Percentiles rank a stretch among this genome's conserved stretches.
Evolutionary conservation across 1,140 invertebrate genomes (phyloP).

Genomic region (Brachionus sp.): DNA sequence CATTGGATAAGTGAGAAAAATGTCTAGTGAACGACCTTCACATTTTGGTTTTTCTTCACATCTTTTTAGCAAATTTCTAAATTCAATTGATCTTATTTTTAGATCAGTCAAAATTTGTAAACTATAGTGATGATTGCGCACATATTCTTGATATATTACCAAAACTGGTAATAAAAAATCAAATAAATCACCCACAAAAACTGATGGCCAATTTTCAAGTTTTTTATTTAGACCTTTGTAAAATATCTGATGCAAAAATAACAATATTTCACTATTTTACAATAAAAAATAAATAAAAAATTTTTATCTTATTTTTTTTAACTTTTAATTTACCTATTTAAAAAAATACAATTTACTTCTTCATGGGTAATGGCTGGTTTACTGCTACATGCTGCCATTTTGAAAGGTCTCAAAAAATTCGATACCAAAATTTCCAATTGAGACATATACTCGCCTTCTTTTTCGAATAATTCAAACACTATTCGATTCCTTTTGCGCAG

Average conservation of each 20-base stretch:
- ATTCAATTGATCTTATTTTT: constrained; percentile 73
- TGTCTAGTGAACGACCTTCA: constrained; percentile 78
- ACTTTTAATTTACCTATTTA: constrained; percentile 67
- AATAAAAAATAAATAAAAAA: constrained; percentile 45
- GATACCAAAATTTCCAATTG: constrained; percentile 84
- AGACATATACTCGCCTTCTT: constrained; percentile 68
- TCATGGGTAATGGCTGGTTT: constrained; percentile 87
- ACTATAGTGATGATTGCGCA: constrained; percentile 86
- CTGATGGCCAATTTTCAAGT: constrained; percentile 80
- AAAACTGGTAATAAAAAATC: constrained; percentile 89
- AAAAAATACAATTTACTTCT: constrained; percentile 89
- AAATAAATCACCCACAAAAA: constrained; percentile 76
- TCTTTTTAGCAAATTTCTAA: constrained; percentile 64
- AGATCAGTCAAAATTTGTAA: constrained; percentile 87
- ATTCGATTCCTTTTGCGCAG: constrained; percentile 89
- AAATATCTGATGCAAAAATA: constrained; percentile 91
- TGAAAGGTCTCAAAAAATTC: constrained; percentile 84
- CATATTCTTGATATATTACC: constrained; percentile 89
- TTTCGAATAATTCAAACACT: constrained; percentile 86
- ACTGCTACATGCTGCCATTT: constrained; percentile 85
- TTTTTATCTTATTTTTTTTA: neutral
- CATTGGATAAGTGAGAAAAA: constrained; percentile 89
- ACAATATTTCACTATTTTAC: constrained; percentile 71
- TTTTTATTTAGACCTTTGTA: constrained; percentile 84
- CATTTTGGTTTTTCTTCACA: constrained; percentile 78